Evolutionary conservation across 2,113 vertebrate species (phyloP), one percentile per base, ranked within the genome.

Genomic region (Lophotis ruficrista): DNA sequence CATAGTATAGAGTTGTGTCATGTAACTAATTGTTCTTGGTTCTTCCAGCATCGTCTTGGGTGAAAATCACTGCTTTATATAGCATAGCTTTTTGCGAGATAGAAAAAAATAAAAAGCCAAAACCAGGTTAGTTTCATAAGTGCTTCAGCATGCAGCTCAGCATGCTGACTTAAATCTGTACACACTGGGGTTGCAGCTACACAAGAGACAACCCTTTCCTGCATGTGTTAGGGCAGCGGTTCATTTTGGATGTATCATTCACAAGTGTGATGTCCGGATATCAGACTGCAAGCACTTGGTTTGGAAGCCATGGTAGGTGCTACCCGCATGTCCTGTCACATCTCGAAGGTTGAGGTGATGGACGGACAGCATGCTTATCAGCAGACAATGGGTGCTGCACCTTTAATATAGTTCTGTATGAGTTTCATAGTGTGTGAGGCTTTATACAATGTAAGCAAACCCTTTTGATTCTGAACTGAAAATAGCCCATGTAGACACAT

Each of bases 181-280:
- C 28, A 4, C 37, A 37, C 27, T 47, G 11, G 7, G 9, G 11
- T 58, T 58, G 9, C 25, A 68, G 24, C 37, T 41, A 5, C 18
- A 60, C 0, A 0, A 72, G 15, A 54, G 21, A 43, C 7, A 80
- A 6, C 4, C 2, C 1, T 66, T 47, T 47, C 21, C 37, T 33
- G 35, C 7, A n/a, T 45, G 6, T 75, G 3, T 83, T 51, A 60
- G 12, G 20, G 51, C 61, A 78, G 37, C 13, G 56, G 65, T 14
- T n/a, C 3, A 14, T 78, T 68, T 68, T 71, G 69, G 79, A 76
- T 27, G 1, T 16, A 7, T 57, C 45, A n/a, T 25, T 53, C 43
- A 13, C 2, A 6, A 45, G 27, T 43, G 19, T 31, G 24, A n/a
- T 58, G 22, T 28, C 33, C 31, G 41, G 31, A 14, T 19, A 65